These are phyloP conservation scores for Sebastes kiyomatsui DNA, from an alignment of 2,797 vertebrate species.

Conservation along the genomic window DNA sequence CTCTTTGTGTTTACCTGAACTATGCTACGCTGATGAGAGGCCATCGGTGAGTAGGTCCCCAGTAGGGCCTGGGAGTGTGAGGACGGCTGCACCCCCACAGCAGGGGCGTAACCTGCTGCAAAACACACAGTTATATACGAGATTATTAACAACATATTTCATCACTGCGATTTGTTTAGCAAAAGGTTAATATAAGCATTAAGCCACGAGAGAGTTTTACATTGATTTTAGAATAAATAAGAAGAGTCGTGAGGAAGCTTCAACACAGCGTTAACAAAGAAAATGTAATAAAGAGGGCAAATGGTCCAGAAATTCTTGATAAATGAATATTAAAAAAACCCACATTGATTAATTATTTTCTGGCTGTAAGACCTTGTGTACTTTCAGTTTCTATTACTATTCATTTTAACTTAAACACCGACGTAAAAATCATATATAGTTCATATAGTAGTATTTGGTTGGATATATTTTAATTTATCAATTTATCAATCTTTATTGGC, in stretches of 20 bases:
- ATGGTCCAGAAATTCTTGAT: background rate
- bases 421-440: background rate
- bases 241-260: background rate
- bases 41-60: conserved; percentile 89
- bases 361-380: background rate
- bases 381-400: background rate
- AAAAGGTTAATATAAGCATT: background rate
- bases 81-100: conserved; percentile 85
- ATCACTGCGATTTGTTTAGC: background rate
- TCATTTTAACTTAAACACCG: background rate
- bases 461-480: background rate
- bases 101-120: conserved; percentile 86
- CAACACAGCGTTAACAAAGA: background rate
- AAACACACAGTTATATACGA: conserved; percentile 15
- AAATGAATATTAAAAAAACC: too few species aligned
- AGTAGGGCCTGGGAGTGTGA: conserved; percentile 88
- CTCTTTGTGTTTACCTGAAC: conserved; percentile 73
- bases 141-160: conserved; percentile 11
- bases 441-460: background rate
- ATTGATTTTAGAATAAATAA: background rate
- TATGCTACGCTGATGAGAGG: conserved; percentile 87
- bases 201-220: background rate
- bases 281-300: background rate
- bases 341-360: background rate
- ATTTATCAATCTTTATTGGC: background rate